Evolutionary conservation across 1,140 invertebrate genomes (phyloP), one percentile per base, ranked within the genome.

Genomic region (Trichonephila clavata): DNA sequence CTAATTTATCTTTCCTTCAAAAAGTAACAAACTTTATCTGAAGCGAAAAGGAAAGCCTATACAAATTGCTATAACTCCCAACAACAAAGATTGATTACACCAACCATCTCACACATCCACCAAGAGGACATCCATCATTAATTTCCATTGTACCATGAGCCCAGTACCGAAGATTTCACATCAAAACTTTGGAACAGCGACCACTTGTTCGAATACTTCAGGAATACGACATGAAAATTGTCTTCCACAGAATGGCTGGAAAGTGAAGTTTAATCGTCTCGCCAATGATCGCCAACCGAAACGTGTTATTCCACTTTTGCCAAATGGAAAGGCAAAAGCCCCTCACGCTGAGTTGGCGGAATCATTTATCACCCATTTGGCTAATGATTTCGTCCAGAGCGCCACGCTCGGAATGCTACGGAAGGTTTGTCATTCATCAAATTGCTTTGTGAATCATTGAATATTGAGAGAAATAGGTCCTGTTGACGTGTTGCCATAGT

Each of bases 311-410:
- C 59, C 83, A 21, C 83, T 27, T 27, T 59, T 86, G 21, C 24
- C 83, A 86, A 86, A 86, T 61, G 83, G 59, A 27, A 59, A 27
- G 57, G 50, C 83, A 71, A 71, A 16, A 20, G 13, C 59, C 24
- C 83, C 83, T 86, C 83, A 86, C 83, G 59, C 83, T 16, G 59
- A 32, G 83, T 86, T 60, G 83, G 50, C 27, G 50, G 13, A 32
- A 86, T 24, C 83, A 86, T 86, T 86, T 24, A 86, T 86, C 83
- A 86, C 50, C 83, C 83, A 86, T 86, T 86, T 86, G 83, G 83
- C 83, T 86, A 86, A 86, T 86, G 83, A 86, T 86, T 86, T 86
- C 57, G 83, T 86, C 59, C 83, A 13, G 57, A 18, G 20, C 24
- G 24, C 68, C 27, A 71, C 68, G 68, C 24, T 71, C 68, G 24